A percentile compares a stretch with the other conserved stretches of the same genome.
Conservation (phyloP, 2,797 vertebrate genomes). For the Mastacembelus armatus region DNA sequence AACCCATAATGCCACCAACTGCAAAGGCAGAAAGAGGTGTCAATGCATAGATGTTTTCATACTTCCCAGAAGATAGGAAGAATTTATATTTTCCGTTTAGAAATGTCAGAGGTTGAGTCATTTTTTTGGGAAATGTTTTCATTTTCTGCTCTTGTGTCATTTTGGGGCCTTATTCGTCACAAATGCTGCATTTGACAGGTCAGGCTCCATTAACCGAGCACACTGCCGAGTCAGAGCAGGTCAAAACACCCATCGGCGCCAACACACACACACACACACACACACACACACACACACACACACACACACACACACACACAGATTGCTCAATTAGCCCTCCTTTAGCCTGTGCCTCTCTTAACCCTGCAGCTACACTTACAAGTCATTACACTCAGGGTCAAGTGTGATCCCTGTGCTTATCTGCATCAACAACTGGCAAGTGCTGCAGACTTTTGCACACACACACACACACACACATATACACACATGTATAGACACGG, state of each 20-base stretch:
- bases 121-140: slow-evolving; percentile 28
- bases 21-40: background rate
- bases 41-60: background rate
- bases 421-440: slow-evolving; percentile 72
- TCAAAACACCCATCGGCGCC: slow-evolving; percentile 69
- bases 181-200: slow-evolving; percentile 56
- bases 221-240: slow-evolving; percentile 73
- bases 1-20: background rate
- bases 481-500: slow-evolving; percentile 19
- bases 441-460: slow-evolving; percentile 33
- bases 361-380: slow-evolving; percentile 76
- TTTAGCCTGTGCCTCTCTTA: slow-evolving; percentile 72
- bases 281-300: slow-evolving; percentile 40
- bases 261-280: slow-evolving; percentile 37
- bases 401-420: slow-evolving; percentile 80
- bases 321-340: slow-evolving; percentile 80
- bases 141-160: background rate
- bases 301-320: slow-evolving; percentile 39
- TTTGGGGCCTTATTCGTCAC: slow-evolving; percentile 9
- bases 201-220: slow-evolving; percentile 77
- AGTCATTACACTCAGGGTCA: slow-evolving; percentile 81
- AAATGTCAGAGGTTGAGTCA: background rate
- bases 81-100: background rate
- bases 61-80: background rate
- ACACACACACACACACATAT: slow-evolving; percentile 6